phyloP scores from a whole-genome alignment of 1,140 invertebrate species.

The Whitmania pigra region DNA sequence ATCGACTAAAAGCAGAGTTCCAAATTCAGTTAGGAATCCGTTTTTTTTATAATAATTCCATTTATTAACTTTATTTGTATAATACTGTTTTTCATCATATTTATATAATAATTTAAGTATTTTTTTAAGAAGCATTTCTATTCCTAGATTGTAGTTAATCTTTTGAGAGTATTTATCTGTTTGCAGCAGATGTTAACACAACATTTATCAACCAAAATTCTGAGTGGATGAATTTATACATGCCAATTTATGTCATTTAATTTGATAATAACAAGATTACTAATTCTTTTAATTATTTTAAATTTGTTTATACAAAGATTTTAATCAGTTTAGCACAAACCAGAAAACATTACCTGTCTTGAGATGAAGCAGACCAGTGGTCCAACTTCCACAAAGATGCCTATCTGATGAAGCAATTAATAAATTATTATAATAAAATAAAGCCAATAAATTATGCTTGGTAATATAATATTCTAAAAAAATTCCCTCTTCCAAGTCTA shows the following conservation, averaged over 20 bases:
- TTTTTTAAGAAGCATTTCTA: too few species aligned
- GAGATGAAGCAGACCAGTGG: constrained; percentile 99
- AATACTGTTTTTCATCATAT: too few species aligned
- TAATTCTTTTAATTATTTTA: background rate
- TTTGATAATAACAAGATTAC: background rate
- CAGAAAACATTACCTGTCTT: constrained; percentile 64
- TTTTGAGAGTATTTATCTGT: too few species aligned
- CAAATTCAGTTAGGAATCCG: background rate
- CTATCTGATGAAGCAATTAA: constrained; percentile 54
- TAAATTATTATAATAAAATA: too few species aligned
- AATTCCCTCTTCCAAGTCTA: background rate
- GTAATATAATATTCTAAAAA: background rate
- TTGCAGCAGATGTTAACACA: too few species aligned
- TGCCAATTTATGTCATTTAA: background rate
- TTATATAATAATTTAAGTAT: too few species aligned
- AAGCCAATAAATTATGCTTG: too few species aligned
- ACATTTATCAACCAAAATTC: too few species aligned
- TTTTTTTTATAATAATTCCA: too few species aligned
- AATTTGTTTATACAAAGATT: constrained; percentile 8
- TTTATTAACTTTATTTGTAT: too few species aligned
- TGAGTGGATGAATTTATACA: background rate
- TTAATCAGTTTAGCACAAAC: background rate
- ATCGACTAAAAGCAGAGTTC: constrained; percentile 64
- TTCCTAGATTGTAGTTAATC: too few species aligned
- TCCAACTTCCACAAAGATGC: constrained; percentile 97